phyloP scores from a whole-genome alignment of 2,797 vertebrate species.

The Dromococcyx pavoninus region DNA sequence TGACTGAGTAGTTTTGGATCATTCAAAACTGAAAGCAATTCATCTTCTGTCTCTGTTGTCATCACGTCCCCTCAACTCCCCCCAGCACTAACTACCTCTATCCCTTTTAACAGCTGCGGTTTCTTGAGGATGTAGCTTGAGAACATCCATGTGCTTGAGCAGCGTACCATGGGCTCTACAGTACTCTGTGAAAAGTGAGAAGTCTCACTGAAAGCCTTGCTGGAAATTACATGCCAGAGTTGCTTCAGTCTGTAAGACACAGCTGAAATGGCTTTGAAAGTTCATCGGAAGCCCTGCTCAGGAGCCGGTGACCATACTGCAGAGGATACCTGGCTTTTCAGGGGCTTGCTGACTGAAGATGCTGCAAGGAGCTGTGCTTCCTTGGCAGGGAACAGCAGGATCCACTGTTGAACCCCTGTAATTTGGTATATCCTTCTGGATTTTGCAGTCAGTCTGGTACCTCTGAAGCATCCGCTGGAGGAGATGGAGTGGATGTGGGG shows the following conservation, averaged over 20 bases:
- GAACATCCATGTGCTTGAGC: neutral
- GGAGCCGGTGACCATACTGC: neutral
- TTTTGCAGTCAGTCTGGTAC: neutral
- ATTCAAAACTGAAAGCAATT: neutral
- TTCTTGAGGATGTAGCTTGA: neutral
- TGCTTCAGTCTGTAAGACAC: accelerated
- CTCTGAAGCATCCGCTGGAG: neutral
- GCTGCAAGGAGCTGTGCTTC: neutral
- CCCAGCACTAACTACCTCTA: too few species aligned
- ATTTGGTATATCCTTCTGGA: neutral
- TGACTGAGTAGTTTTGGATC: neutral
- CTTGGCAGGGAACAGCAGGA: neutral
- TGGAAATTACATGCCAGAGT: too few species aligned
- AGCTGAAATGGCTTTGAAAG: neutral
- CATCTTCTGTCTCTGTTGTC: neutral
- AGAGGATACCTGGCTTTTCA: neutral
- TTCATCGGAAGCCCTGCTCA: neutral
- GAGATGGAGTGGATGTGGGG: neutral
- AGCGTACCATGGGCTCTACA: neutral
- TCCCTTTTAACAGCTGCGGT: neutral
- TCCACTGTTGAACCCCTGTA: neutral
- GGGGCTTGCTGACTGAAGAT: neutral
- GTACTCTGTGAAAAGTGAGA: neutral
- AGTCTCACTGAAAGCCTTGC: neutral
- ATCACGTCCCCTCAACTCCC: too few species aligned